Conservation (phyloP, 2,888 invertebrate genomes). For the Andrena fulva region DNA sequence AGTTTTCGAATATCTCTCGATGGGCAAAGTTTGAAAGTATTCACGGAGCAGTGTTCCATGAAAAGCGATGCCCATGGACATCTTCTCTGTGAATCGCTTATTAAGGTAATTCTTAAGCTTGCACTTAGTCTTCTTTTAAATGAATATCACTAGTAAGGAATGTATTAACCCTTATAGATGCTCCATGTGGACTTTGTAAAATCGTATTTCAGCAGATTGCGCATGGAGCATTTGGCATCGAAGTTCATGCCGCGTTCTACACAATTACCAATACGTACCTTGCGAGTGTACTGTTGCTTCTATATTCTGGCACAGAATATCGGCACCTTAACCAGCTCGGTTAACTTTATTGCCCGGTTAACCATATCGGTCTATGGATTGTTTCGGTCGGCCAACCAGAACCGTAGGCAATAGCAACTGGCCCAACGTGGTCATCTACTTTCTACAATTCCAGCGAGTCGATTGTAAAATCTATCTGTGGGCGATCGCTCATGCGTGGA, state of each 20-base stretch:
- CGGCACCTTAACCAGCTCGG: constrained; percentile 46
- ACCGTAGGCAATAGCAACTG: constrained; percentile 28
- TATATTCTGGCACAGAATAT: constrained; percentile 28
- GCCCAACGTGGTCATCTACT: constrained; percentile 45
- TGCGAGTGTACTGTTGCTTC: background rate
- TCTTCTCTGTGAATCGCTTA: constrained; percentile 15
- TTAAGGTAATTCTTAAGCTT: constrained; percentile 17
- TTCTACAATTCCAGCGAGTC: constrained; percentile 7
- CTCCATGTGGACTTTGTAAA: background rate
- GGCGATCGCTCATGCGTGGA: background rate
- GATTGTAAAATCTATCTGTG: background rate
- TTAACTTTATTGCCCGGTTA: constrained; percentile 51
- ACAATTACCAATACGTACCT: no score
- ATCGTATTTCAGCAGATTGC: background rate
- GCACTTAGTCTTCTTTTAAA: no score
- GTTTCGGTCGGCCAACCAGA: constrained; percentile 41
- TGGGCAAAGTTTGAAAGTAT: constrained; percentile 30
- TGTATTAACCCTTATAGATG: no score
- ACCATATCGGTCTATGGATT: constrained; percentile 54
- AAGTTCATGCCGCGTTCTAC: no score
- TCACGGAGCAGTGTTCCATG: background rate
- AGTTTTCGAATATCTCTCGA: constrained; percentile 42
- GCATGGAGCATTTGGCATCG: no score
- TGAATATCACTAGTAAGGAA: no score
- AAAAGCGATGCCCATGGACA: constrained; percentile 38